These are phyloP conservation scores for Notechis scutatus DNA, from an alignment of 2,113 vertebrate species.

Conservation along the genomic window DNA sequence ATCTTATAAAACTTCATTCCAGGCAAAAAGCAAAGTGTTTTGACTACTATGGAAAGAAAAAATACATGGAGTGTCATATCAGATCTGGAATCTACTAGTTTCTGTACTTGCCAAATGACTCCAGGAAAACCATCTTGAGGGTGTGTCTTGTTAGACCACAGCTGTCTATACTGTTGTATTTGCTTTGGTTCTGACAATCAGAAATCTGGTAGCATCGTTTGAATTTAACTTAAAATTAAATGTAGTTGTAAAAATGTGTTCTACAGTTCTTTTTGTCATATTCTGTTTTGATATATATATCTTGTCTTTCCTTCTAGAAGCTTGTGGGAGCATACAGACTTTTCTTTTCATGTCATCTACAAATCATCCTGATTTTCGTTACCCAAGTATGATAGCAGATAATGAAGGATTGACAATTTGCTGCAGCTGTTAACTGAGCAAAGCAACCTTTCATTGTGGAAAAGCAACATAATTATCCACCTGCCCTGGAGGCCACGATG, in stretches of 20 bases:
- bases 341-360: not conserved
- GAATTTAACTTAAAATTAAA: not conserved
- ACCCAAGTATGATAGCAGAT: not conserved
- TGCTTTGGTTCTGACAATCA: not conserved
- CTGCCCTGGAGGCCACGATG: not conserved
- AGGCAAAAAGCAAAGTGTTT: not conserved
- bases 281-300: not conserved
- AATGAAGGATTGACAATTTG: not conserved
- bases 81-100: not conserved
- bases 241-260: not conserved
- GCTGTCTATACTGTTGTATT: not conserved
- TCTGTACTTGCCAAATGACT: not conserved
- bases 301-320: not conserved
- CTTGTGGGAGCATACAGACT: not conserved
- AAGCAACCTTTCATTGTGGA: not conserved
- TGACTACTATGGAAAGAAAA: not conserved
- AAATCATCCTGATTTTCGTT: not conserved
- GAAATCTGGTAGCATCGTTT: not conserved
- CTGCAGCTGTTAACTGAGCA: not conserved
- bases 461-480: not conserved
- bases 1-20: not conserved
- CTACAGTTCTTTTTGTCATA: not conserved
- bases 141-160: not conserved
- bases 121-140: not conserved
- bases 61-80: not conserved